Conservation (phyloP, 2,888 invertebrate species). For the Pandemis corylana region DNA sequence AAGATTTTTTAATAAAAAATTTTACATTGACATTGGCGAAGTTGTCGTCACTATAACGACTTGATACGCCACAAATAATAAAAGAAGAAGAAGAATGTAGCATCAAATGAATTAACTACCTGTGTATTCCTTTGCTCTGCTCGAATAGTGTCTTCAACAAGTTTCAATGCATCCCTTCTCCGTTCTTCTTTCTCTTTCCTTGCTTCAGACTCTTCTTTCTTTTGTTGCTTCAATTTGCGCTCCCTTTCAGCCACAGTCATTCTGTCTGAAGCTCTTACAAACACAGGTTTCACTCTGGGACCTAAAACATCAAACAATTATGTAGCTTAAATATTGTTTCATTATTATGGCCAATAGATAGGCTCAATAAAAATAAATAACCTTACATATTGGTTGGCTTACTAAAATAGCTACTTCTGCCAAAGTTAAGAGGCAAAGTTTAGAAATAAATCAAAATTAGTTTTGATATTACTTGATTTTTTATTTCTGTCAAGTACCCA, state of each 20-base stretch:
- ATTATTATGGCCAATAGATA: not conserved
- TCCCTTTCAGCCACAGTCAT: slow-evolving; percentile 98
- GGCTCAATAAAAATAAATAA: too few species aligned
- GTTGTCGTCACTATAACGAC: too few species aligned
- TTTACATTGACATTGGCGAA: too few species aligned
- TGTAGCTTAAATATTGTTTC: not conserved
- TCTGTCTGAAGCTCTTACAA: slow-evolving; percentile 96
- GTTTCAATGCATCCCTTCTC: slow-evolving; percentile 92
- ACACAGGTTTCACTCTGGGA: slow-evolving; percentile 96
- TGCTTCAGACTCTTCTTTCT: slow-evolving; percentile 93
- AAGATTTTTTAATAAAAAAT: too few species aligned
- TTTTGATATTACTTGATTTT: too few species aligned
- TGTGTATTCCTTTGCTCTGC: slow-evolving; percentile 90
- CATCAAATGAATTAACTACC: slow-evolving; percentile 53
- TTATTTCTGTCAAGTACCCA: too few species aligned
- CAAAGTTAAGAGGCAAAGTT: too few species aligned
- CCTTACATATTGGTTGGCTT: too few species aligned
- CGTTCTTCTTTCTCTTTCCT: slow-evolving; percentile 95
- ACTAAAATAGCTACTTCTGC: too few species aligned
- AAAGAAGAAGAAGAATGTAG: too few species aligned
- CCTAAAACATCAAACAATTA: slow-evolving; percentile 72
- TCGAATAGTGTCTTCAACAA: slow-evolving; percentile 95
- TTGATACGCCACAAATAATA: too few species aligned
- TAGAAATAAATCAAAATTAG: too few species aligned
- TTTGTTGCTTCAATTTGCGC: slow-evolving; percentile 92